phyloP scores from a whole-genome alignment of 2,113 vertebrate genomes.

The Trachemys scripta region DNA sequence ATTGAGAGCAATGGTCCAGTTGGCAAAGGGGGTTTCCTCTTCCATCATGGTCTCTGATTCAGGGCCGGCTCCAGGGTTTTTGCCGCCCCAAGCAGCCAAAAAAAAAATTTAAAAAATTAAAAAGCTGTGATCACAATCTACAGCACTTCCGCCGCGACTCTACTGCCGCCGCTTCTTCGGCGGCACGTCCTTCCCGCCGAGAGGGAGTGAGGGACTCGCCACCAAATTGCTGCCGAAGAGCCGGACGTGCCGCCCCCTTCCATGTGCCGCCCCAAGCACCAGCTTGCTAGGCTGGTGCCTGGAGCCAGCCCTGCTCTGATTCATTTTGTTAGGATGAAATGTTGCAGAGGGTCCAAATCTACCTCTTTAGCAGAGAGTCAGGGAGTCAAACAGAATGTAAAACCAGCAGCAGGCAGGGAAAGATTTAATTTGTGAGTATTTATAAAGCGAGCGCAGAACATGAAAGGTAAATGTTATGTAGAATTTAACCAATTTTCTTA shows the following conservation, averaged over 20 bases:
- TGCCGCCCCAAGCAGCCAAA: no score
- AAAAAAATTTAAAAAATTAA: no score
- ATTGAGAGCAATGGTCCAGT: fast-evolving
- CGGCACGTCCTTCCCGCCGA: no score
- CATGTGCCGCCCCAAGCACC: no score
- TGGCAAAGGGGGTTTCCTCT: background rate
- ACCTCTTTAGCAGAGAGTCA: background rate
- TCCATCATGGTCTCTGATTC: fast-evolving
- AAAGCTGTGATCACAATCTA: no score
- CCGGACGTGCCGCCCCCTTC: no score
- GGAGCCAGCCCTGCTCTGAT: fast-evolving
- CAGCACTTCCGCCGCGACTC: no score
- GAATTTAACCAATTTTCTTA: background rate
- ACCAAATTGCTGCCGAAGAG: no score
- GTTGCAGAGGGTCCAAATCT: background rate
- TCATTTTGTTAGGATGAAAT: background rate
- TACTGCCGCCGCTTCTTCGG: no score
- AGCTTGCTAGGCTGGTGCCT: no score
- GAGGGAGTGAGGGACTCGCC: no score
- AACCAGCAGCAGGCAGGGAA: background rate
- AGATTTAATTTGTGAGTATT: background rate
- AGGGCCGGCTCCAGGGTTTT: background rate
- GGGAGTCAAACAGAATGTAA: background rate
- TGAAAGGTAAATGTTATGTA: background rate
- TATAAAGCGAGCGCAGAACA: background rate